Evolutionary conservation across 2,113 vertebrate species (phyloP).

Genomic region (Chaetops frenatus): DNA sequence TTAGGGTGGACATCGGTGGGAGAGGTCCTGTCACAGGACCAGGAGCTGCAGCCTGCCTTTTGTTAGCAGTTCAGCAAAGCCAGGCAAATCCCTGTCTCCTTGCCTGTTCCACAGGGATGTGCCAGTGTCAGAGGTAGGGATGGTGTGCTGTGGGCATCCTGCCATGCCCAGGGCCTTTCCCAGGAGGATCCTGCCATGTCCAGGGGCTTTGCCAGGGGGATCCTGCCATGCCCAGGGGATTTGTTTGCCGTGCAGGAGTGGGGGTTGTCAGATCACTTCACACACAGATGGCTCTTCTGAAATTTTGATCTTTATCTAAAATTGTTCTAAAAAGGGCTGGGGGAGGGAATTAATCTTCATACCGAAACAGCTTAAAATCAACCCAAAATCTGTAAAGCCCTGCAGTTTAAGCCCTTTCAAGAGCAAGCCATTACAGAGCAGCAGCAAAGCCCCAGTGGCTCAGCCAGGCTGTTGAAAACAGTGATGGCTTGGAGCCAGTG

Average conservation of each 20-base stretch:
- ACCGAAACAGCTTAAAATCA: neutral
- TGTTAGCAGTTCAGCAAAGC: neutral
- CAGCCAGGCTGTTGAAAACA: rapidly evolving
- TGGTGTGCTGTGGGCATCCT: neutral
- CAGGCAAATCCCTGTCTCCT: neutral
- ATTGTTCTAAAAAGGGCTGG: neutral
- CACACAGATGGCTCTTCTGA: neutral
- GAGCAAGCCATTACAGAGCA: neutral
- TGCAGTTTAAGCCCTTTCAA: neutral
- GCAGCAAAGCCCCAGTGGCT: neutral
- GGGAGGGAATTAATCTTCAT: neutral
- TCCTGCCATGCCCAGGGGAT: rapidly evolving
- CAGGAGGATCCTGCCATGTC: rapidly evolving
- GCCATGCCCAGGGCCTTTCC: rapidly evolving
- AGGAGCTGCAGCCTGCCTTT: neutral
- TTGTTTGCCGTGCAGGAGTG: rapidly evolving
- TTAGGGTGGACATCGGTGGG: rapidly evolving
- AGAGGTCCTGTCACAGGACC: neutral
- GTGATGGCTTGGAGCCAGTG: rapidly evolving
- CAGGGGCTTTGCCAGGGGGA: neutral
- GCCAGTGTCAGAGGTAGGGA: neutral
- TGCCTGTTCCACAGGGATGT: neutral
- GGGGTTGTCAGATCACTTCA: rapidly evolving
- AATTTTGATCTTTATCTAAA: neutral
- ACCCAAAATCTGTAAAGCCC: neutral